Evolutionary conservation across 1,140 invertebrate species (phyloP).

Genomic region (Drosophila fuyamai): DNA sequence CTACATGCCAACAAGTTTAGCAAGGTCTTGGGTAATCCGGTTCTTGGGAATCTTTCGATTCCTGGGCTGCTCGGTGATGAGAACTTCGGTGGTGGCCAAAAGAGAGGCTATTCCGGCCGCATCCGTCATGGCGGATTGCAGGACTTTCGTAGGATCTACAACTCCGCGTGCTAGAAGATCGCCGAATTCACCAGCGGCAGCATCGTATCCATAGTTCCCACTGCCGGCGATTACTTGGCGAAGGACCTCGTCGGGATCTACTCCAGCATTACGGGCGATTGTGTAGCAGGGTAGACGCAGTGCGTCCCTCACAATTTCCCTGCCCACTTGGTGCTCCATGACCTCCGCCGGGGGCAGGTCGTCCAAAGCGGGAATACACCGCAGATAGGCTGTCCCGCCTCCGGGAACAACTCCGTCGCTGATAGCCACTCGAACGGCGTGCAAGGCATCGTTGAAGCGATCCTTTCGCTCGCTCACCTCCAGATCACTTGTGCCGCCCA

Average conservation of each 20-base stretch:
- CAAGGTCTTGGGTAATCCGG: slow-evolving; percentile 33
- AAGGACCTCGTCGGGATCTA: slow-evolving; percentile 94
- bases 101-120: slow-evolving; percentile 93
- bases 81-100: slow-evolving; percentile 90
- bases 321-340: slow-evolving; percentile 84
- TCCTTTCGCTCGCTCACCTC: slow-evolving; percentile 81
- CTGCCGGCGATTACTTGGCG: slow-evolving; percentile 89
- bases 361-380: slow-evolving; percentile 66
- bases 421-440: slow-evolving; percentile 71
- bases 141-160: slow-evolving; percentile 97
- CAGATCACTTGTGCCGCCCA: slow-evolving; percentile 75
- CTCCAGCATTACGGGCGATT: slow-evolving; percentile 96
- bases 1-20: slow-evolving; percentile 42
- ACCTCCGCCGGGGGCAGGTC: slow-evolving; percentile 7
- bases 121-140: slow-evolving; percentile 94
- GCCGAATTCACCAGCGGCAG: slow-evolving; percentile 92
- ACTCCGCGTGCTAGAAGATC: slow-evolving; percentile 96
- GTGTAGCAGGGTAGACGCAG: slow-evolving; percentile 91
- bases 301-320: slow-evolving; percentile 89
- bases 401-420: slow-evolving; percentile 82
- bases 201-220: slow-evolving; percentile 94
- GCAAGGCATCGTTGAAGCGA: slow-evolving; percentile 79
- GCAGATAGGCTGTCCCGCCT: slow-evolving; percentile 74
- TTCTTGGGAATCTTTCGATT: slow-evolving; percentile 27
- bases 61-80: slow-evolving; percentile 25